phyloP scores from a whole-genome alignment of 1,140 invertebrate species.

The Platorchestia sp. region DNA sequence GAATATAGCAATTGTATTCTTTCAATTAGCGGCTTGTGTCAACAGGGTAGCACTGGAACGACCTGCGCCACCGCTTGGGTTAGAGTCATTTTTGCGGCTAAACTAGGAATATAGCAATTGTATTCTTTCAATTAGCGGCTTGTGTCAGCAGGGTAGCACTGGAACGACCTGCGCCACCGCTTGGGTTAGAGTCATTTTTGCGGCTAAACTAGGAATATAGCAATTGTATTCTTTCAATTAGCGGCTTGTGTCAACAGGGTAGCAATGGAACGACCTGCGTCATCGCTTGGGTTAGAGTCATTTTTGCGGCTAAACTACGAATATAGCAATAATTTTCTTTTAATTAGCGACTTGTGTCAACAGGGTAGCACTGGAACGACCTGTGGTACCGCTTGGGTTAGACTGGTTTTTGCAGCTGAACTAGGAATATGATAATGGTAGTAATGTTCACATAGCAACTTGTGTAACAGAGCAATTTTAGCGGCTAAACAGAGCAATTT shows the following conservation, averaged over 20 bases:
- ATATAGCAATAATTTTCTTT: too few species aligned
- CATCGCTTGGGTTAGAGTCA: neutral
- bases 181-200: neutral
- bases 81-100: neutral
- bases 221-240: too few species aligned
- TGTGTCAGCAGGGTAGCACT: constrained; percentile 48
- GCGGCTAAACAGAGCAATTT: too few species aligned
- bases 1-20: neutral
- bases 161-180: constrained; percentile 35
- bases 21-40: neutral
- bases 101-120: neutral
- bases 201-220: neutral
- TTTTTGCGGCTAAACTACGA: too few species aligned
- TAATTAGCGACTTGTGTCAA: neutral
- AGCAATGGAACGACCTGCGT: constrained; percentile 54
- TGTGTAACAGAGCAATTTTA: too few species aligned
- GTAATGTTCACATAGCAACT: too few species aligned
- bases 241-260: neutral
- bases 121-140: too few species aligned
- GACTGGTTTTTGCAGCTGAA: too few species aligned
- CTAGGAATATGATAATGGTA: too few species aligned
- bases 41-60: constrained; percentile 57
- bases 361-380: too few species aligned
- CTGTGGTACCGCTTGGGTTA: too few species aligned
- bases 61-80: neutral